These are phyloP conservation scores for Andrena dorsata DNA, from an alignment of 2,888 invertebrate genomes.

Conservation along the genomic window DNA sequence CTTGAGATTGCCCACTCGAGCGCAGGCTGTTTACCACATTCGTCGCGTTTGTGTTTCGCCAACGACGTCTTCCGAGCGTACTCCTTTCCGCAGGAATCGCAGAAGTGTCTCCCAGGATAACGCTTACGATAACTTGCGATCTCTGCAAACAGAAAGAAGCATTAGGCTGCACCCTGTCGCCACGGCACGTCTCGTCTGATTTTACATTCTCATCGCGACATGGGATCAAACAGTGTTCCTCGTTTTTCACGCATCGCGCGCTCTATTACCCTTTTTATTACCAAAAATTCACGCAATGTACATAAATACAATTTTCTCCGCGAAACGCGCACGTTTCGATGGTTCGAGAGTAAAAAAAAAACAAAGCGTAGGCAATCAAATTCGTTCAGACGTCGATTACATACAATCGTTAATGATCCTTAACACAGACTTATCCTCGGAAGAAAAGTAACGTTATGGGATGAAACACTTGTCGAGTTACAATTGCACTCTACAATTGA, in stretches of 20 bases:
- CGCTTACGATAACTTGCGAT: slow-evolving; percentile 64
- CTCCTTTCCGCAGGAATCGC: slow-evolving; percentile 77
- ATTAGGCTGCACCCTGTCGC: slow-evolving; percentile 9
- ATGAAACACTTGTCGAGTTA: not conserved
- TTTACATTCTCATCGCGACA: not conserved
- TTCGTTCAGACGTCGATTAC: not conserved
- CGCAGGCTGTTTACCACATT: slow-evolving; percentile 84
- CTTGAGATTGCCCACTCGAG: slow-evolving; percentile 81
- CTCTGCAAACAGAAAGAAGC: slow-evolving; percentile 62
- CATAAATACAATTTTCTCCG: slow-evolving; percentile 31
- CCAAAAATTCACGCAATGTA: slow-evolving; percentile 21
- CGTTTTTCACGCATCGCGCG: not conserved
- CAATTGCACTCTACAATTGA: no score
- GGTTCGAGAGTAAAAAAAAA: not conserved
- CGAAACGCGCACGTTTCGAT: not conserved
- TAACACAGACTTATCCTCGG: not conserved
- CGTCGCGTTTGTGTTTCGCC: slow-evolving; percentile 78
- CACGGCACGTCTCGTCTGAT: not conserved
- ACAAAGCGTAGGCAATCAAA: not conserved
- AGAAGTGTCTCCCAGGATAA: slow-evolving; percentile 69
- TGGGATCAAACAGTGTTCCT: not conserved
- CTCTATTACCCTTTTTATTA: slow-evolving; percentile 38
- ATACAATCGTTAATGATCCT: no score
- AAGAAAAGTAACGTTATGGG: not conserved
- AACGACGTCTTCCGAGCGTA: slow-evolving; percentile 80